phyloP scores from a whole-genome alignment of 1,140 invertebrate genomes.

The Drosophila navojoa region DNA sequence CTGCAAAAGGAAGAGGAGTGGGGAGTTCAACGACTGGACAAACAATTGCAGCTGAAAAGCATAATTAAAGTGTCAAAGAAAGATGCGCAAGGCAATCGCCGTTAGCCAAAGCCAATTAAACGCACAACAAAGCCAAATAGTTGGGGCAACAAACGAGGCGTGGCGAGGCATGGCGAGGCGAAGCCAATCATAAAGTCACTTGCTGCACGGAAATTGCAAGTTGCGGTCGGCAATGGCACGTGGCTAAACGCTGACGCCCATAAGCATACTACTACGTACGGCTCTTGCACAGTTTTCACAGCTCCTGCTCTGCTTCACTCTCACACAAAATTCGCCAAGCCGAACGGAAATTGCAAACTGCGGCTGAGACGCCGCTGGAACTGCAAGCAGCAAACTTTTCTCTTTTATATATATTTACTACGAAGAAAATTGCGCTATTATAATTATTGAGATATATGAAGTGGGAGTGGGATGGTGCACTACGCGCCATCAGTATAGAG shows the following conservation, averaged over 20 bases:
- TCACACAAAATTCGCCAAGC: conserved; percentile 16
- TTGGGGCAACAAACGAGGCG: conserved; percentile 6
- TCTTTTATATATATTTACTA: conserved; percentile 54
- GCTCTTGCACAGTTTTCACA: not conserved
- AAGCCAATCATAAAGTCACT: conserved; percentile 76
- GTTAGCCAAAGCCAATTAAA: conserved; percentile 64
- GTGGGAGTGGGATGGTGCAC: not conserved
- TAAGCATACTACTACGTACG: conserved; percentile 18
- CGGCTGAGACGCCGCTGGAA: conserved; percentile 22
- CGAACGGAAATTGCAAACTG: conserved; percentile 72
- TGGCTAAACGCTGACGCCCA: conserved; percentile 15
- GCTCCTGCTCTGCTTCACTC: not conserved
- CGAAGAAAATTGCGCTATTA: conserved; percentile 34
- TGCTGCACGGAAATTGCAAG: conserved; percentile 75
- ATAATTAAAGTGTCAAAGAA: conserved; percentile 70
- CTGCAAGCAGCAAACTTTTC: conserved; percentile 25
- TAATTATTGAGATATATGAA: conserved; percentile 47
- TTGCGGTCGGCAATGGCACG: conserved; percentile 65
- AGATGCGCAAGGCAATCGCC: conserved; percentile 33
- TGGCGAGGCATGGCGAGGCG: conserved; percentile 32
- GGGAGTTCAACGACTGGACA: conserved; percentile 58
- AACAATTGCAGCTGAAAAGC: conserved; percentile 30
- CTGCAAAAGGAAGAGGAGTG: too few relatives aligned
- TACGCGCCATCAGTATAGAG: too few relatives aligned
- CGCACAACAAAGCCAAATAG: conserved; percentile 48